These are phyloP conservation scores for Drosophila rufa DNA, from an alignment of 1,140 invertebrate genomes.

Conservation along the genomic window DNA sequence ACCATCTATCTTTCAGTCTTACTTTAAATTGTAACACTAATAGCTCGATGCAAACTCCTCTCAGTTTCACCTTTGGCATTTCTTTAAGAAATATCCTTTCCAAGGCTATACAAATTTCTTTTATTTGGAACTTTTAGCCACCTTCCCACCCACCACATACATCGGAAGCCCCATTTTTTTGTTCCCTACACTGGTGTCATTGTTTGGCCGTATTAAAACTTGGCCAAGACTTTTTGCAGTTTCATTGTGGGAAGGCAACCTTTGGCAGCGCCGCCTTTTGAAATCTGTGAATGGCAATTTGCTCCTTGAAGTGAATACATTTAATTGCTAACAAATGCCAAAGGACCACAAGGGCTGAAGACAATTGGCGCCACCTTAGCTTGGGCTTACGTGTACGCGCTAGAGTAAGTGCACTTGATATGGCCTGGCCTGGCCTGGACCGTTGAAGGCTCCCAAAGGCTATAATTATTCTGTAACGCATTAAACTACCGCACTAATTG, in stretches of 20 bases:
- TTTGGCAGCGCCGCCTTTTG: slow-evolving; percentile 36
- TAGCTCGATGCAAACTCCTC: no score
- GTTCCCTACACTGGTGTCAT: slow-evolving; percentile 14
- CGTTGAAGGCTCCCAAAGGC: slow-evolving; percentile 22
- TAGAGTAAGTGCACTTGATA: slow-evolving; percentile 11
- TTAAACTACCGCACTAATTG: slow-evolving; percentile 29
- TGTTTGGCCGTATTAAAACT: slow-evolving; percentile 52
- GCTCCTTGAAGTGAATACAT: slow-evolving; percentile 74
- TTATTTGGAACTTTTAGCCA: slow-evolving; percentile 15
- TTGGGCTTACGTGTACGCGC: slow-evolving; percentile 25
- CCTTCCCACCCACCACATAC: not conserved
- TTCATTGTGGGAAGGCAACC: slow-evolving; percentile 31
- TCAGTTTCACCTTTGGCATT: not conserved
- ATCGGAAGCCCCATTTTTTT: not conserved
- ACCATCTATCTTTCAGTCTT: not conserved
- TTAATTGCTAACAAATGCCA: slow-evolving; percentile 77
- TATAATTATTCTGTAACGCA: slow-evolving; percentile 42
- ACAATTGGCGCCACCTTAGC: slow-evolving; percentile 58
- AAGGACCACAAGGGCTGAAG: slow-evolving; percentile 26
- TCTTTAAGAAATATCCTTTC: slow-evolving; percentile 11
- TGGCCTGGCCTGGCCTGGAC: not conserved
- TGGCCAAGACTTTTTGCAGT: slow-evolving; percentile 40
- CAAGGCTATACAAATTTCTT: slow-evolving; percentile 19
- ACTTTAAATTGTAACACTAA: not conserved
- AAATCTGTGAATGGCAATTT: slow-evolving; percentile 56